A percentile compares a stretch with the other conserved stretches of the same genome.
Evolutionary conservation across 2,888 invertebrate species (phyloP).

Genomic region (Sphaerophoria rueppellii): DNA sequence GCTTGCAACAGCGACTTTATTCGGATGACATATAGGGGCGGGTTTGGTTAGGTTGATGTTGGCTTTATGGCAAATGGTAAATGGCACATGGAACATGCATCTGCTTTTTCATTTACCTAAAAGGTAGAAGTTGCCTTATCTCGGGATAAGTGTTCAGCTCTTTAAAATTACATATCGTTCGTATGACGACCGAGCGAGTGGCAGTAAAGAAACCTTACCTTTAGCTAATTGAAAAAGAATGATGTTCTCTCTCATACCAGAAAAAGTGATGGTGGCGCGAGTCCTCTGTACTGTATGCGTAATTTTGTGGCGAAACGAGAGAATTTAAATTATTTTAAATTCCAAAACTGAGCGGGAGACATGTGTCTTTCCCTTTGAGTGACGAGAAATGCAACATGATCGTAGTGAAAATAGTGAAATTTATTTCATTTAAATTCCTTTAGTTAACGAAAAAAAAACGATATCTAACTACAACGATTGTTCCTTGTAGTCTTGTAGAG

Average conservation of each 20-base stretch:
- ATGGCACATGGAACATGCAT: constrained; percentile 27
- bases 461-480: too few relatives aligned
- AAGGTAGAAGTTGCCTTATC: constrained; percentile 27
- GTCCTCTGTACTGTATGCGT: too few relatives aligned
- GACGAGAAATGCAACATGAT: constrained; percentile 14
- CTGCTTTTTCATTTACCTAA: not conserved
- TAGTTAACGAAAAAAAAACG: too few relatives aligned
- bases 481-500: too few relatives aligned
- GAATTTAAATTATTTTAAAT: constrained; percentile 25
- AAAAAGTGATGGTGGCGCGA: too few relatives aligned
- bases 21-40: constrained; percentile 37
- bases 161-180: constrained; percentile 33
- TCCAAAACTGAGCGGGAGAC: not conserved
- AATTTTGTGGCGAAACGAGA: not conserved
- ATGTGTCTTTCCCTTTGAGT: constrained; percentile 17
- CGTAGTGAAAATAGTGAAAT: too few relatives aligned
- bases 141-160: constrained; percentile 20
- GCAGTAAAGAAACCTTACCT: not conserved
- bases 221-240: constrained; percentile 58
- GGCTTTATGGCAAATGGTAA: too few relatives aligned
- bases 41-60: not conserved
- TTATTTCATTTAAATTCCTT: too few relatives aligned
- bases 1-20: constrained; percentile 27
- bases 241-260: too few relatives aligned
- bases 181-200: not conserved